Base-by-base conservation (phyloP, 2,113 vertebrate genomes). In the Cynopterus brachyotis region DNA sequence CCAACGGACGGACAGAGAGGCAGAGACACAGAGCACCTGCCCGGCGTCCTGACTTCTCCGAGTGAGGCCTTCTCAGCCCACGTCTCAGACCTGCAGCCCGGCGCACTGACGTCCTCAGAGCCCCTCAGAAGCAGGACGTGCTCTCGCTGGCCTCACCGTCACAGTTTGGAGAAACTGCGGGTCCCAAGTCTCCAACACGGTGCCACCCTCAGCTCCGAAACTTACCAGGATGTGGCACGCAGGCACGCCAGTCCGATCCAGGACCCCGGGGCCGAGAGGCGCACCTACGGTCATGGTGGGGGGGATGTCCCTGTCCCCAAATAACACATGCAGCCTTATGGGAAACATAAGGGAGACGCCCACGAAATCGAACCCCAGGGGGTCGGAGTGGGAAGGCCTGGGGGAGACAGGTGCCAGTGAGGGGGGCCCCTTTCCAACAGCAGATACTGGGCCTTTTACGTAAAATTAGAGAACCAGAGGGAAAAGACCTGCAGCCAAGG, bases 361-460 rank as follows among this genome's bases (percentile, higher is more conserved):
- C 4, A 15, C 9, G 32, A 30, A 24, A 16, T 45, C 79, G 70
- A n/a, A 76, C 16, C 59, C 62, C 60, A 15, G 9, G 3, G 79
- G 45, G 12, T 79, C 35, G 26, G 9, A 50, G 22, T 0, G 10
- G 73, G 45, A 26, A 57, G 67, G 32, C 15, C 0, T 0, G 32
- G 20, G 50, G 30, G 16, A 60, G 5, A 6, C 9, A 2, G 35
- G 26, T 10, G 35, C 50, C 57, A 6, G 26, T 0, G 42, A n/a
- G n/a, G n/a, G n/a, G n/a, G 37, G 28, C 0, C 4, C 6, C 59
- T 47, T 62, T 26, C 73, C 53, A 50, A 62, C 0, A 5, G 5
- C 47, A 15, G 70, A 30, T 4, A 10, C 0, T 28, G 28, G 26
- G 15, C 9, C 10, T 0, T 20, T 12, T 26, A 6, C 3, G 0